Percentiles rank a stretch among this genome's conserved stretches.
phyloP scores from a whole-genome alignment of 2,797 vertebrate genomes.

The Austrolebias charrua region DNA sequence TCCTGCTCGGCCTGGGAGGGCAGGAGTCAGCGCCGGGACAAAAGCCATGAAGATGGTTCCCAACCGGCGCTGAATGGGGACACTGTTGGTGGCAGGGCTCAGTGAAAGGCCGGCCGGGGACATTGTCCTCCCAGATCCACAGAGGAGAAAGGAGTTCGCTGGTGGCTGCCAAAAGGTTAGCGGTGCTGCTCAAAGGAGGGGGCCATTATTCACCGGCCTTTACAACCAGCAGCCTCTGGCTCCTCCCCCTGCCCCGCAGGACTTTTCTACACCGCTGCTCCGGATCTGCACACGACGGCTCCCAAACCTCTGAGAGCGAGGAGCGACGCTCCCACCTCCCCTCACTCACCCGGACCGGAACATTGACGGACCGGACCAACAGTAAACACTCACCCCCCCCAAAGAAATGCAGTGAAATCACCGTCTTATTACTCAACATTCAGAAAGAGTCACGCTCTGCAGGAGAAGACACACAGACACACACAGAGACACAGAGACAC shows the following conservation, averaged over 20 bases:
- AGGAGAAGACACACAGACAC: too few relatives aligned
- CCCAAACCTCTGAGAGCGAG: conserved; percentile 79
- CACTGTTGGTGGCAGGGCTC: conserved; percentile 97
- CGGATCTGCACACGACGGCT: conserved; percentile 86
- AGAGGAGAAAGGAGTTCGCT: conserved; percentile 96
- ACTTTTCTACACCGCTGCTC: conserved; percentile 82
- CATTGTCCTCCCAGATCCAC: conserved; percentile 94
- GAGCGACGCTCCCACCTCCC: conserved; percentile 67
- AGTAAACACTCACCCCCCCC: too few relatives aligned
- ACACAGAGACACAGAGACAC: too few relatives aligned
- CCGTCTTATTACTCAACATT: too few relatives aligned
- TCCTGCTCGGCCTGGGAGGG: conserved; percentile 82
- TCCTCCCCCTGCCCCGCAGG: conserved; percentile 63
- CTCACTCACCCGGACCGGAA: conserved; percentile 8
- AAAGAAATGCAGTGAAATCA: too few relatives aligned
- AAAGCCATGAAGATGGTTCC: conserved; percentile 91
- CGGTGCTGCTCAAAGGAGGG: conserved; percentile 88
- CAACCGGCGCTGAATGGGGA: conserved; percentile 93
- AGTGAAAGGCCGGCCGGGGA: conserved; percentile 88
- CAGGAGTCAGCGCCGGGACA: conserved; percentile 87
- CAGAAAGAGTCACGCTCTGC: too few relatives aligned
- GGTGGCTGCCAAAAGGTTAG: conserved; percentile 99
- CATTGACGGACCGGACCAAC: too few relatives aligned
- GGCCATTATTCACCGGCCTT: conserved; percentile 91
- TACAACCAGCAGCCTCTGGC: conserved; percentile 82